Evolutionary conservation across 2,113 vertebrate genomes (phyloP).

Genomic region (Pterocles gutturalis): DNA sequence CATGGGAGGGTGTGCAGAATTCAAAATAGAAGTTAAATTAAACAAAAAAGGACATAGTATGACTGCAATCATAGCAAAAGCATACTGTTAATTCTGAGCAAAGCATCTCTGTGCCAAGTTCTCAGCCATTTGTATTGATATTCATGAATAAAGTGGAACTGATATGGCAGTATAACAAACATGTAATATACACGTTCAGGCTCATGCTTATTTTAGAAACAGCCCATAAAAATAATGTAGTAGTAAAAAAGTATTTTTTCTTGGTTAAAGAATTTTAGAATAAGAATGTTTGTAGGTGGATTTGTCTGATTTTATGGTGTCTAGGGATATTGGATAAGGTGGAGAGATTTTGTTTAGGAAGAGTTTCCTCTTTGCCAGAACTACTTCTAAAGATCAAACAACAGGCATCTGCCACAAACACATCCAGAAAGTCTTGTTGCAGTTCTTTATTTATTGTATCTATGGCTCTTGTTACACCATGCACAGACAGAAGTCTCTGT

Average conservation of each 20-base stretch:
- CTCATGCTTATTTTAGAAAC: constrained; percentile 5
- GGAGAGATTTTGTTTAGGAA: neutral
- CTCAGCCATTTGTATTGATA: constrained; percentile 17
- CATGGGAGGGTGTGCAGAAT: neutral
- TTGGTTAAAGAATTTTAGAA: neutral
- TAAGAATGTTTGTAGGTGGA: neutral
- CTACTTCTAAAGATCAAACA: neutral
- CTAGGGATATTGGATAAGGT: neutral
- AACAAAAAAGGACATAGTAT: neutral
- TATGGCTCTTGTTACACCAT: rapidly evolving
- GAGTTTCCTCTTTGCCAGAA: neutral
- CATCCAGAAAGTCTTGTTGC: neutral
- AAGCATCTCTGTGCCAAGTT: neutral
- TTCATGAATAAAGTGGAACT: neutral
- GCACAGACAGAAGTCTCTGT: neutral
- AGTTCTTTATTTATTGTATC: neutral
- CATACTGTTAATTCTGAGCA: neutral
- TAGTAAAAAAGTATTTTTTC: neutral
- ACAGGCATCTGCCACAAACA: neutral
- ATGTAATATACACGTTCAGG: neutral
- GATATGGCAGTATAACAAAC: neutral
- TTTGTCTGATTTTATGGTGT: neutral
- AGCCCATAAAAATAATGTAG: neutral
- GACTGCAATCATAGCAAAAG: neutral
- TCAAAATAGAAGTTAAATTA: neutral